phyloP scores from a whole-genome alignment of 2,888 invertebrate species.

The Autographa pulchrina region DNA sequence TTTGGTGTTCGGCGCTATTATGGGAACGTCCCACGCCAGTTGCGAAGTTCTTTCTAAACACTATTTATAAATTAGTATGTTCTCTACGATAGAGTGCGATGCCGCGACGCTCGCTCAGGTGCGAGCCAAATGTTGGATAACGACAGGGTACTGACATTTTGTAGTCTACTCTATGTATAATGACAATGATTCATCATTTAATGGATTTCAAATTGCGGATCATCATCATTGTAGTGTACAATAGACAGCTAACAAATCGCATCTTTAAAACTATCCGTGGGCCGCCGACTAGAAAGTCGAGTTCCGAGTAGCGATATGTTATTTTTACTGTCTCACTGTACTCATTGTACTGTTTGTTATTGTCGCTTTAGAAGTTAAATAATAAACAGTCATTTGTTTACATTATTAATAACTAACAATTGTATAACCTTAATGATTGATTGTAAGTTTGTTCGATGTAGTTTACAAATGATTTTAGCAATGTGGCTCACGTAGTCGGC shows the following conservation, averaged over 20 bases:
- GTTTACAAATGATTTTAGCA: constrained; percentile 11
- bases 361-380: constrained; percentile 15
- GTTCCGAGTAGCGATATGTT: constrained; percentile 14
- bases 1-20: constrained; percentile 66
- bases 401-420: constrained; percentile 7
- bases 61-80: constrained; percentile 57
- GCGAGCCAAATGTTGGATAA: constrained; percentile 67
- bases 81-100: constrained; percentile 41
- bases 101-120: constrained; percentile 59
- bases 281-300: constrained; percentile 32
- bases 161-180: constrained; percentile 39
- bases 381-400: constrained; percentile 35
- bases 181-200: constrained; percentile 57
- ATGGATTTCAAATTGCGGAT: constrained; percentile 41
- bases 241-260: constrained; percentile 29
- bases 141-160: constrained; percentile 57
- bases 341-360: constrained; percentile 29
- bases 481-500: constrained; percentile 12
- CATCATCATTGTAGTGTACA: constrained; percentile 22
- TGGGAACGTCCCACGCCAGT: constrained; percentile 68
- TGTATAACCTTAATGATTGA: constrained; percentile 2
- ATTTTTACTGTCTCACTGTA: constrained; percentile 18
- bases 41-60: constrained; percentile 70
- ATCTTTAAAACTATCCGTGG: constrained; percentile 22
- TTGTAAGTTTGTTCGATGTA: neutral